Evolutionary conservation across 2,797 vertebrate species (phyloP).

Genomic region (Meriones psammophilus): DNA sequence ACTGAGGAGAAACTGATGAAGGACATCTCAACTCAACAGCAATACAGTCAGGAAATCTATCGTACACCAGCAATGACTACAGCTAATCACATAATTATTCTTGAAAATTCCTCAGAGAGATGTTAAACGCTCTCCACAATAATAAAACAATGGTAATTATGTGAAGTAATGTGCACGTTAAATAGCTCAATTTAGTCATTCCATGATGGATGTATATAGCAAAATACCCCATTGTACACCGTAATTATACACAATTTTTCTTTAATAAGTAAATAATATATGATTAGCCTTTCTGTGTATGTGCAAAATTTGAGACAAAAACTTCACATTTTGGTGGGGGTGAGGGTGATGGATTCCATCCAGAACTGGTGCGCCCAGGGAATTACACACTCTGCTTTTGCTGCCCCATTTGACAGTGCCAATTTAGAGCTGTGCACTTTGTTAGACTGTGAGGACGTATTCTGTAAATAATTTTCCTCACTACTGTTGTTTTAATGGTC

Average conservation of each 20-base stretch:
- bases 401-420: neutral
- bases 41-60: neutral
- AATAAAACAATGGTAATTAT: neutral
- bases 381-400: neutral
- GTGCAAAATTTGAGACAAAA: slow-evolving; percentile 14
- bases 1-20: neutral
- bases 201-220: neutral
- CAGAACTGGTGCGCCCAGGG: neutral
- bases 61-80: neutral
- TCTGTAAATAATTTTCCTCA: slow-evolving; percentile 58
- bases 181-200: neutral
- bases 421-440: neutral
- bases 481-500: slow-evolving; percentile 55
- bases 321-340: neutral
- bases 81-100: neutral
- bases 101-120: neutral
- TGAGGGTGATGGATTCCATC: neutral
- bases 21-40: neutral
- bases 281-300: neutral
- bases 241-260: neutral
- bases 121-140: neutral
- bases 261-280: neutral
- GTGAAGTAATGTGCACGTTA: neutral
- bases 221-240: neutral
- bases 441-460: neutral